Conservation (phyloP, 2,888 invertebrate species). For the Dicycla oo region DNA sequence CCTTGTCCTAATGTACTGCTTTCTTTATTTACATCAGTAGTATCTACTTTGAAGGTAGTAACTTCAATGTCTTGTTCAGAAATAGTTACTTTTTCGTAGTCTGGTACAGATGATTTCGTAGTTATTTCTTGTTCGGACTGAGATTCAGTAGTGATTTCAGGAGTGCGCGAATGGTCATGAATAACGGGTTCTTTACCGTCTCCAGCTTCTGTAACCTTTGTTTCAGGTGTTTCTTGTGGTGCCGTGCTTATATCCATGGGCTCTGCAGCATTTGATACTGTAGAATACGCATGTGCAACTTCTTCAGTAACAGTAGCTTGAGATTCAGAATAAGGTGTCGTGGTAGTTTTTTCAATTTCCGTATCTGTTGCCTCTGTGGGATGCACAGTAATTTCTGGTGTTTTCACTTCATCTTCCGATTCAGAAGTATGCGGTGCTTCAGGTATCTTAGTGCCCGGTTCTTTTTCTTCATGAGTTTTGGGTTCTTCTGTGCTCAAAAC, state of each 20-base stretch:
- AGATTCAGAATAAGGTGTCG: slow-evolving; percentile 37
- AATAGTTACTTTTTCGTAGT: slow-evolving; percentile 27
- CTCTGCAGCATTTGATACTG: slow-evolving; percentile 8
- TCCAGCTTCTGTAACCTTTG: slow-evolving; percentile 27
- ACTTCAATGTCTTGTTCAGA: slow-evolving; percentile 24
- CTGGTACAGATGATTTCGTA: slow-evolving; percentile 18
- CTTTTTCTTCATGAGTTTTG: slow-evolving; percentile 32
- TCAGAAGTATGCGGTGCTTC: slow-evolving; percentile 12
- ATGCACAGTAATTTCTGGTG: slow-evolving; percentile 32
- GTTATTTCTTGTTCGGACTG: slow-evolving; percentile 29
- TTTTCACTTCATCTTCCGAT: slow-evolving; percentile 25
- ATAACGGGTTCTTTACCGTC: slow-evolving; percentile 19
- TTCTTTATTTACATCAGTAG: slow-evolving; percentile 10
- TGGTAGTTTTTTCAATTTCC: slow-evolving; percentile 38
- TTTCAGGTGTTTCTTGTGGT: slow-evolving; percentile 22
- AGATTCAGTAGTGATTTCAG: slow-evolving; percentile 34
- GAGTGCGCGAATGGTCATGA: slow-evolving; percentile 21
- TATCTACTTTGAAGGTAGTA: slow-evolving; percentile 29
- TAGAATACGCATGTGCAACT: slow-evolving; percentile 7
- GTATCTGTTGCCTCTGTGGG: slow-evolving; percentile 21
- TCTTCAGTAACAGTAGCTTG: slow-evolving; percentile 21
- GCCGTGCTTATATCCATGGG: slow-evolving; percentile 17
- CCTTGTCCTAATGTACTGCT: slow-evolving; percentile 23
- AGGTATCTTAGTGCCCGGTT: slow-evolving; percentile 27
- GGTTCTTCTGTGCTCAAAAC: slow-evolving; percentile 32